Evolutionary conservation across 2,888 invertebrate species (phyloP).

Genomic region (Lepas anatifera): DNA sequence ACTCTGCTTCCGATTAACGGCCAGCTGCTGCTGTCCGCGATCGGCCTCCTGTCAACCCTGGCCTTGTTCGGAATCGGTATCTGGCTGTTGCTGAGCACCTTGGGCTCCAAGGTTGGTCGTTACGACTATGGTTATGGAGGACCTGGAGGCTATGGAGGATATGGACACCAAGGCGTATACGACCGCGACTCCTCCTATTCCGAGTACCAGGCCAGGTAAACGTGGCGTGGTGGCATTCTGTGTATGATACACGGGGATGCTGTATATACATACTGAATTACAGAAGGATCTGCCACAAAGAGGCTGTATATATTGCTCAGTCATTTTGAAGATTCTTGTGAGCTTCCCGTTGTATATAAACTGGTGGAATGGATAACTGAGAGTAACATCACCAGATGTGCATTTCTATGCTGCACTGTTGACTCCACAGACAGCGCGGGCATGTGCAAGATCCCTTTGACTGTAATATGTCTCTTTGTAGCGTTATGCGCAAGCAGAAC

Average conservation of each 20-base stretch:
- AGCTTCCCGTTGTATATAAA: too few species aligned
- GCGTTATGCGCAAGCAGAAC: not conserved
- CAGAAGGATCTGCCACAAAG: too few species aligned
- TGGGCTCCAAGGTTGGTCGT: not conserved
- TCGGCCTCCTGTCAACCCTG: not conserved
- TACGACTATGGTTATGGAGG: not conserved
- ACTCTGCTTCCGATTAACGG: not conserved
- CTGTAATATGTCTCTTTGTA: not conserved
- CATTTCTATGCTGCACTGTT: not conserved
- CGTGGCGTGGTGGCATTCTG: too few species aligned
- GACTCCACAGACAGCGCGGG: not conserved
- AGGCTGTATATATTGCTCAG: not conserved
- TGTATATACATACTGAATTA: not conserved
- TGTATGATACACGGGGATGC: not conserved
- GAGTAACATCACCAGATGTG: not conserved
- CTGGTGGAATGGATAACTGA: too few species aligned
- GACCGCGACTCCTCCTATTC: not conserved
- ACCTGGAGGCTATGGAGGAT: not conserved
- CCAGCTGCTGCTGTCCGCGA: not conserved
- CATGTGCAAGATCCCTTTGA: not conserved
- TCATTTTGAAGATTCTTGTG: too few species aligned
- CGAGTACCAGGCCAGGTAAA: slow-evolving; percentile 9
- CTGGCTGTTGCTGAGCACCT: not conserved
- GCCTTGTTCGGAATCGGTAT: not conserved
- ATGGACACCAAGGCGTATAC: not conserved